Evolutionary conservation across 2,797 vertebrate species (phyloP), one percentile per base, ranked within the genome.

Genomic region (Bufotes viridis): DNA sequence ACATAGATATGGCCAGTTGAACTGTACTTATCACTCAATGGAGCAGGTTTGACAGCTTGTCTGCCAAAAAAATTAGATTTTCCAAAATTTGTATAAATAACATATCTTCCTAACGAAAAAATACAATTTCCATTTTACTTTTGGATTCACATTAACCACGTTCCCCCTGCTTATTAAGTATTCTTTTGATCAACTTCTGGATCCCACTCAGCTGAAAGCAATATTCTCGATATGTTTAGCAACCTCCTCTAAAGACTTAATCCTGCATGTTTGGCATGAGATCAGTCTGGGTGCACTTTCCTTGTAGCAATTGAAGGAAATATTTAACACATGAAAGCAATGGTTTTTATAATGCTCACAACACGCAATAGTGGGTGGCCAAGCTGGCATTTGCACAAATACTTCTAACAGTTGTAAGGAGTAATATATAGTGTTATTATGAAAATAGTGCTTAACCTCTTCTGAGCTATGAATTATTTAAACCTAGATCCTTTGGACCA

Each of bases 301-400:
- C 92, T 92, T 92, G 91, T 90, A 91, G 90, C 57, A 80, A 92
- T 92, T 91, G 90, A 91, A 93, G 92, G 93, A 95, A 95, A 95
- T 92, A 93, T 67, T 90, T 83, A 82, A 83, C 84, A 89, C 92
- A 92, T 92, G 94, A 93, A 91, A 90, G 89, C 34, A 78, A 67
- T 91, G 5, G 18, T 90, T 92, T 90, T 89, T 93, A 87, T 86
- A 91, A 55, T 90, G 91, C 93, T 94, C 93, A 94, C 92, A 92
- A 88, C 91, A 92, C 90, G 93, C 90, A 91, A 89, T 79, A 92
- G 94, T 94, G 93, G 94, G 94, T 95, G 94, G 95, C 92, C 94
- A 63, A 91, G 90, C 93, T 89, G 2, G 92, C 91, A 93, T 90
- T 91, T 82, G 90, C 34, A 1, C 91, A 93, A 90, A 91, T 93